Evolutionary conservation across 2,113 vertebrate species (phyloP), one percentile per base, ranked within the genome.

Genomic region (Pygoscelis antarcticus): DNA sequence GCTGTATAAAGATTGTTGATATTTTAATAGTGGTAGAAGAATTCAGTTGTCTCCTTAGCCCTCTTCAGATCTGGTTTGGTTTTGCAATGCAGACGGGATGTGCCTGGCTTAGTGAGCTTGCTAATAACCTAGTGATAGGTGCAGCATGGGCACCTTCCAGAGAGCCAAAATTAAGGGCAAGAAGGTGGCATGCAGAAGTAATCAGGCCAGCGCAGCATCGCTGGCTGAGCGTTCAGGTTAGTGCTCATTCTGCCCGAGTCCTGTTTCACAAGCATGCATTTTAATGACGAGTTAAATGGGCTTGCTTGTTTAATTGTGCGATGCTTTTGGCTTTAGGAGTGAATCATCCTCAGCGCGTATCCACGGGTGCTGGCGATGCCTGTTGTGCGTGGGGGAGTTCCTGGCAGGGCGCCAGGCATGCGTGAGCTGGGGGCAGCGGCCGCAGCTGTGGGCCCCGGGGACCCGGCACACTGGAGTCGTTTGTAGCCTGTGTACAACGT

Each of bases 281-380:
- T 96, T 94, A 91, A 92, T 61, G 91, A 74, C 0, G 19, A 84
- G 66, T 77, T 91, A 92, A 95, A 93, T 25, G 80, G 88, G 74
- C 87, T 96, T 44, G 88, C 96, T 86, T 44, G 58, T 84, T 96
- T 93, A 97, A 96, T 95, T 75, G 82, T 9, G 40, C 12, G 5
- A 29, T 90, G 94, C 89, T 94, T 80, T 95, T 58, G 85, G 92
- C 92, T 83, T 70, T 11, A 14, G 11, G 14, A 42, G 66, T 96
- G 96, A 97, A 61, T 98, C 96, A 95, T 34, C 38, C 38, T 38
- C 71, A 29, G 40, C 6, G 21, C 1, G 4, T 21, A 75, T 68
- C 82, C 88, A 46, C 5, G 38, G 81, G 68, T 30, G 77, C 71
- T 16, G 87, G 83, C 13, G 6, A 8, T 75, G 83, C 42, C 65